Percentiles rank a stretch among this genome's conserved stretches.
These are phyloP conservation scores for Laupala kohalensis DNA, from an alignment of 1,140 invertebrate genomes.

Conservation along the genomic window DNA sequence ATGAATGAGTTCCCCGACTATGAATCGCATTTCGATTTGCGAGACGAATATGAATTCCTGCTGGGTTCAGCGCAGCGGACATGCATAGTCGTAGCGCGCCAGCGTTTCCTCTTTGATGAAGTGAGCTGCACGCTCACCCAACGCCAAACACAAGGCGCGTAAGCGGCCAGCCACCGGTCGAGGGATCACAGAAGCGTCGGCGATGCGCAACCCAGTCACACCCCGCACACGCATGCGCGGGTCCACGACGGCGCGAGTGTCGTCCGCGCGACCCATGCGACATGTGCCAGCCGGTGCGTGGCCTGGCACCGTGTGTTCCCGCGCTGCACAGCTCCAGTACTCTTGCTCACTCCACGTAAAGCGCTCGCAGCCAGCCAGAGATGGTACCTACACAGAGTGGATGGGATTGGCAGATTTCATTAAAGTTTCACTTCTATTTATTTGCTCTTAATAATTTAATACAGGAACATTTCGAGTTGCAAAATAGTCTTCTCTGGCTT, in stretches of 20 bases:
- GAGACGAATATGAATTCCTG: no score
- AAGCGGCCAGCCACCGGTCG: neutral
- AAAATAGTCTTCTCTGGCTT: no score
- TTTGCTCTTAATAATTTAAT: no score
- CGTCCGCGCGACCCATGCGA: constrained; percentile 38
- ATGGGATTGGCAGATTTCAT: no score
- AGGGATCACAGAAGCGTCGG: constrained; percentile 17
- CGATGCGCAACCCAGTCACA: constrained; percentile 16
- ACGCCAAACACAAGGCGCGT: neutral
- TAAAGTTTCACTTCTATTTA: no score
- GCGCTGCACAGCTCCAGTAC: constrained; percentile 14
- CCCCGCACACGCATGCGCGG: constrained; percentile 18
- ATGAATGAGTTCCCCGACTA: no score
- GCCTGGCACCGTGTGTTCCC: constrained; percentile 40
- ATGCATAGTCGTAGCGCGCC: neutral
- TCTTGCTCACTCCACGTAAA: neutral
- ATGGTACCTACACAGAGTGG: neutral
- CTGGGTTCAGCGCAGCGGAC: neutral
- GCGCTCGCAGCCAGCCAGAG: constrained; percentile 4
- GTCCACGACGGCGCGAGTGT: constrained; percentile 35
- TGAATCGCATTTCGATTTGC: no score
- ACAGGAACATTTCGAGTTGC: no score
- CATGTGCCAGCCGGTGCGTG: constrained; percentile 56
- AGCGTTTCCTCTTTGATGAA: constrained; percentile 5
- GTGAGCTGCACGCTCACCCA: constrained; percentile 12